Evolutionary conservation across 2,797 vertebrate species (phyloP).

Genomic region (Sebastes oblongus): DNA sequence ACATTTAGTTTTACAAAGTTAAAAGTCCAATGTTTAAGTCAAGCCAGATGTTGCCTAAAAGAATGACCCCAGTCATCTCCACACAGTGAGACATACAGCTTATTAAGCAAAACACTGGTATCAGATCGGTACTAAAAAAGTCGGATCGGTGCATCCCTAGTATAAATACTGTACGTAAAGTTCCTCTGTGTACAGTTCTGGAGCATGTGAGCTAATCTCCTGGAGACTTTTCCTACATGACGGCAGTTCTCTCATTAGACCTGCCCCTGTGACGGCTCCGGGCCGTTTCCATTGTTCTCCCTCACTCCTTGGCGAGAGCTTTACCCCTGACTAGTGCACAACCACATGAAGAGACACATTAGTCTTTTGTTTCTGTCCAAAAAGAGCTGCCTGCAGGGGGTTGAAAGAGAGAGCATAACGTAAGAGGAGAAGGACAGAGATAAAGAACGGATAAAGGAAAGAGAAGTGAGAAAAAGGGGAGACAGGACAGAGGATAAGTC

Average conservation of each 20-base stretch:
- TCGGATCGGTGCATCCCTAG: neutral
- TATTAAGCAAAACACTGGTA: no score
- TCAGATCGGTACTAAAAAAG: no score
- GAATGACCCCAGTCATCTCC: fast-evolving
- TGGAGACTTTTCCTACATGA: conserved; percentile 34
- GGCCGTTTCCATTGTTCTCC: conserved; percentile 66
- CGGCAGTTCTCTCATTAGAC: conserved; percentile 50
- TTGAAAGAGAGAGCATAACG: conserved; percentile 40
- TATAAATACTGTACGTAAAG: conserved; percentile 24
- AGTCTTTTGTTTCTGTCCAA: conserved; percentile 65
- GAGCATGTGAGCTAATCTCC: conserved; percentile 46
- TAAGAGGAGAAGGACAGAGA: conserved; percentile 16
- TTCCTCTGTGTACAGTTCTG: conserved; percentile 25
- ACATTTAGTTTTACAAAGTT: no score
- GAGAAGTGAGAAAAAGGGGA: conserved; percentile 22
- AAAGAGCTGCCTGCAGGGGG: conserved; percentile 71
- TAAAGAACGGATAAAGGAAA: conserved; percentile 38
- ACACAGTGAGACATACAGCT: no score
- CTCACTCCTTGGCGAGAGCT: conserved; percentile 45
- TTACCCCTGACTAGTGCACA: conserved; percentile 46
- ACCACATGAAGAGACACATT: conserved; percentile 68
- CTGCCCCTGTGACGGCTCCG: conserved; percentile 51
- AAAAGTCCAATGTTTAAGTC: fast-evolving
- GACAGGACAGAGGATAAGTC: conserved; percentile 36
- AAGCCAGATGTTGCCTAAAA: no score